phyloP scores from a whole-genome alignment of 2,113 vertebrate genomes.

The Eira barbara region DNA sequence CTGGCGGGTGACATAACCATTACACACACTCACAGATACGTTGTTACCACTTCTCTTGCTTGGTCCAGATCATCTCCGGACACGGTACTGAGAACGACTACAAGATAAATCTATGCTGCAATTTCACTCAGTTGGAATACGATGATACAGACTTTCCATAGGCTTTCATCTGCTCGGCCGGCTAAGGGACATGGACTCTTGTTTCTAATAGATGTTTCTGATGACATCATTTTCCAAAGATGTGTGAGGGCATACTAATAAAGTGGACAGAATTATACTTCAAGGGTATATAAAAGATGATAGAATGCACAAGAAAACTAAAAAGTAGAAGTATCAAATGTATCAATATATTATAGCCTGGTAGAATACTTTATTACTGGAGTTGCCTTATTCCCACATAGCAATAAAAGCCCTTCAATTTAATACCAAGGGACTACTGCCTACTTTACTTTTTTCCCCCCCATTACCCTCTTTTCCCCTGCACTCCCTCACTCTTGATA shows the following conservation, averaged over 20 bases:
- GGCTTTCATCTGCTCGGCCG: background rate
- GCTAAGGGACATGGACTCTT: background rate
- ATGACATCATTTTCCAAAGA: slow-evolving; percentile 11
- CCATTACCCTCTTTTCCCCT: background rate
- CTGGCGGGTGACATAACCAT: background rate
- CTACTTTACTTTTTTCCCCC: background rate
- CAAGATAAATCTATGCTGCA: background rate
- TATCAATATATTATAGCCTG: background rate
- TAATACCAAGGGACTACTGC: background rate
- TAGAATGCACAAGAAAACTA: background rate
- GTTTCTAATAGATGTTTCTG: background rate
- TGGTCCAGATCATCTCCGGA: background rate
- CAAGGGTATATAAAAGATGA: background rate
- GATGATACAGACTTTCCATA: background rate
- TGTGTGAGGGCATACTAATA: background rate
- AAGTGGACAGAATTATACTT: background rate
- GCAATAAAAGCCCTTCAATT: background rate
- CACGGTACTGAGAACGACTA: background rate
- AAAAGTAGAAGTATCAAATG: background rate
- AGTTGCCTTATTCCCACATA: background rate
- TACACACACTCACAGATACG: background rate
- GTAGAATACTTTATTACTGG: background rate
- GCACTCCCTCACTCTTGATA: background rate
- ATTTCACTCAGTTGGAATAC: background rate
- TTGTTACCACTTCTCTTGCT: background rate